Conservation (phyloP, 2,113 vertebrate genomes). For the Oncorhynchus tshawytscha region DNA sequence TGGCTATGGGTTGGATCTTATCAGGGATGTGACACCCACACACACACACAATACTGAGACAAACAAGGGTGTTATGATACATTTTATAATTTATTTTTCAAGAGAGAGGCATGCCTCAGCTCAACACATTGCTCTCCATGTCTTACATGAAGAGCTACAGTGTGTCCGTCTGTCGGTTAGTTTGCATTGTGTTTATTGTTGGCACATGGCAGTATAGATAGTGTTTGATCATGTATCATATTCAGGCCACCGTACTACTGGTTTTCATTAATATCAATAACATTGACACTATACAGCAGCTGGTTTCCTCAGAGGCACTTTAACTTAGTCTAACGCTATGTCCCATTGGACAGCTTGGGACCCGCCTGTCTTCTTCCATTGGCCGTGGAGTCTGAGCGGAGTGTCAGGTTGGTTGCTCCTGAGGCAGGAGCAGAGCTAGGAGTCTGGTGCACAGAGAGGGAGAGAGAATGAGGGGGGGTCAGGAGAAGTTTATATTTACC, state of each 20-base stretch:
- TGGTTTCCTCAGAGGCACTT: background rate
- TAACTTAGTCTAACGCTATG: background rate
- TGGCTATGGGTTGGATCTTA: too few relatives aligned
- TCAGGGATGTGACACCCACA: background rate
- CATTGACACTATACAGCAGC: background rate
- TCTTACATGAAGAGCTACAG: too few relatives aligned
- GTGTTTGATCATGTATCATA: too few relatives aligned
- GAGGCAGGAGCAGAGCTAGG: background rate
- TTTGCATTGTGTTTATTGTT: too few relatives aligned
- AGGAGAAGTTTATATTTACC: background rate
- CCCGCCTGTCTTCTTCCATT: background rate
- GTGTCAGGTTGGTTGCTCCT: background rate
- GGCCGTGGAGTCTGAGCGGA: background rate
- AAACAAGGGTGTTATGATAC: too few relatives aligned
- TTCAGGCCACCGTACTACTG: too few relatives aligned
- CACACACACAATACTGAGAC: background rate
- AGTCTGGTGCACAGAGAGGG: background rate
- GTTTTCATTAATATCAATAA: background rate
- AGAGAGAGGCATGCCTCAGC: too few relatives aligned
- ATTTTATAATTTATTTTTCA: too few relatives aligned
- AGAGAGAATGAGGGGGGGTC: background rate
- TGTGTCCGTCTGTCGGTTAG: too few relatives aligned
- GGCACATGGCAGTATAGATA: too few relatives aligned
- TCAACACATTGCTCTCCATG: too few relatives aligned
- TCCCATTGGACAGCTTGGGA: conserved; percentile 20